phyloP scores from a whole-genome alignment of 2,113 vertebrate species.

The Leucoraja erinaceus region DNA sequence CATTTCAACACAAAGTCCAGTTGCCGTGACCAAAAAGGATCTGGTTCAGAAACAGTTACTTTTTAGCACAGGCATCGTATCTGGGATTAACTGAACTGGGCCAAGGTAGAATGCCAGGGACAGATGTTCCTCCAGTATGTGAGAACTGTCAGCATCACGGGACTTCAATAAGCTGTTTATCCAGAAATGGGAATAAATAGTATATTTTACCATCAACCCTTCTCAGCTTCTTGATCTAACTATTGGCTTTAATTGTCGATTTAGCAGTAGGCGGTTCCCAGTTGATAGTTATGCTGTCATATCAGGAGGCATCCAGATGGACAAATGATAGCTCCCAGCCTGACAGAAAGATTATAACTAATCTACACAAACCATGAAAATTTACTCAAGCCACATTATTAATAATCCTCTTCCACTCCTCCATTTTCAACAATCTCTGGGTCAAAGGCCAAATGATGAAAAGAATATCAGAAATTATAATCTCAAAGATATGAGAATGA shows the following conservation, averaged over 20 bases:
- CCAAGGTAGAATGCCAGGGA: neutral
- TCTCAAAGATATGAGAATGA: neutral
- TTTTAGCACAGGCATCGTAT: neutral
- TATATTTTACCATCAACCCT: neutral
- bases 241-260: neutral
- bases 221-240: neutral
- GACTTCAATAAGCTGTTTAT: neutral
- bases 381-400: neutral
- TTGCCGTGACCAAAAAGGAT: too few relatives aligned
- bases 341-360: neutral
- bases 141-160: neutral
- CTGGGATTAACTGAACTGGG: neutral
- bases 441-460: slow-evolving; percentile 24
- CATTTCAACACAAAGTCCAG: neutral
- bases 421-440: neutral
- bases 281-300: neutral
- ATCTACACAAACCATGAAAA: slow-evolving; percentile 21
- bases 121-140: neutral
- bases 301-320: neutral
- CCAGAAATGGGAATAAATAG: neutral
- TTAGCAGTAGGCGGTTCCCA: slow-evolving; percentile 9
- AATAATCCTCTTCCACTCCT: slow-evolving; percentile 15
- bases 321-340: neutral
- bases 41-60: neutral
- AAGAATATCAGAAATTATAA: neutral